A percentile compares a stretch with the other conserved stretches of the same genome.
Conservation (phyloP, 2,888 invertebrate genomes). For the Dryobotodes eremita region DNA sequence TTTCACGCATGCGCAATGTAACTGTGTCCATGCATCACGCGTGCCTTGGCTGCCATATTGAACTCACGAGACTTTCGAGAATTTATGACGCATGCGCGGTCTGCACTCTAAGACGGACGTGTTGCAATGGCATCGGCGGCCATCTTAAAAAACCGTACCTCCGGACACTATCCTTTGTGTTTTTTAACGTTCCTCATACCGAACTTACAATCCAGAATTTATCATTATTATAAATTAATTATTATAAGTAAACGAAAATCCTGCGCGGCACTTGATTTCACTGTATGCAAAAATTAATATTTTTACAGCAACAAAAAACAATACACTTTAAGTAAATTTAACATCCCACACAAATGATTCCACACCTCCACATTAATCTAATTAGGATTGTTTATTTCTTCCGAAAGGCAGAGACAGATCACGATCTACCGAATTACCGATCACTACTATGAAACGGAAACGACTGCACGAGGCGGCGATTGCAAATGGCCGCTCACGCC, state of each 20-base stretch:
- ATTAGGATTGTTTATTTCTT: not conserved
- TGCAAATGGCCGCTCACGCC: constrained; percentile 1
- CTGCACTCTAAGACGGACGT: not conserved
- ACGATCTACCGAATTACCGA: not conserved
- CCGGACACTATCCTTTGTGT: not conserved
- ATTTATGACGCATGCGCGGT: not conserved
- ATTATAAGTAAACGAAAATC: not conserved
- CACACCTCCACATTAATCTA: not conserved
- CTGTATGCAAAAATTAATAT: not conserved
- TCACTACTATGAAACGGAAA: not conserved
- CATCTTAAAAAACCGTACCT: not conserved
- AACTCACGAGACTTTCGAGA: not conserved
- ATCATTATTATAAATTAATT: not conserved
- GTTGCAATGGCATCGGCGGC: not conserved
- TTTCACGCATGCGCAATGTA: not conserved
- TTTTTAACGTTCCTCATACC: not conserved
- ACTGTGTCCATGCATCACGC: not conserved
- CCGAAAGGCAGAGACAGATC: not conserved
- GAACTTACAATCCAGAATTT: not conserved
- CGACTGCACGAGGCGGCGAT: not conserved
- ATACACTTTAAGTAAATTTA: not conserved
- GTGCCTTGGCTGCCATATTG: not conserved
- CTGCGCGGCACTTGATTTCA: not conserved
- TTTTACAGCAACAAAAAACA: not conserved
- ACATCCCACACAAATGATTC: not conserved